phyloP scores from a whole-genome alignment of 2,888 invertebrate genomes.

The Heteropelma amictum region DNA sequence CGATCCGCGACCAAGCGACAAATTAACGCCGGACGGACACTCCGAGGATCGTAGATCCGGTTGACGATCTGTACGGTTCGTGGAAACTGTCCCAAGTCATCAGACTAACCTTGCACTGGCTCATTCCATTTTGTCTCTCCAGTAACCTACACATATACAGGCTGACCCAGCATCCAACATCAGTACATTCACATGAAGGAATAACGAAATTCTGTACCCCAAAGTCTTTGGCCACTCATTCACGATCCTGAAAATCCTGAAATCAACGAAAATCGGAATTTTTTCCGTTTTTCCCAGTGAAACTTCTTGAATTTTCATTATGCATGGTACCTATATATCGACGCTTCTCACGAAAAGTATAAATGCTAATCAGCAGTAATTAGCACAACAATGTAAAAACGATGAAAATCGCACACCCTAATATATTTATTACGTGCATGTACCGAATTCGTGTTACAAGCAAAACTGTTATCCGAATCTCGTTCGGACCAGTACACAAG shows the following conservation, averaged over 20 bases:
- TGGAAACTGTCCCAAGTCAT: conserved; percentile 39
- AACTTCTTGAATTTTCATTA: too few species aligned
- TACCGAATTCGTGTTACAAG: neutral
- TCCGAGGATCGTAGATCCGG: conserved; percentile 52
- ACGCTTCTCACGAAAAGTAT: too few species aligned
- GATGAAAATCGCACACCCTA: too few species aligned
- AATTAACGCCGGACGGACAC: conserved; percentile 65
- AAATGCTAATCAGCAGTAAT: too few species aligned
- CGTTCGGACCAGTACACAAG: neutral
- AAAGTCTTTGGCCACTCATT: too few species aligned
- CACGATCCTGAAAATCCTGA: too few species aligned
- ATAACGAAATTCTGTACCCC: too few species aligned
- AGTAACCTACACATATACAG: neutral
- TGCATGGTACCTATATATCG: too few species aligned
- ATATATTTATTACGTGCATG: neutral
- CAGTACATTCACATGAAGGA: too few species aligned
- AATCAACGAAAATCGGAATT: too few species aligned
- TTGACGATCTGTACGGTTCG: conserved; percentile 42
- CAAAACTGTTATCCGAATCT: neutral
- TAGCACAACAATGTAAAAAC: too few species aligned
- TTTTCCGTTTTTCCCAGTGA: too few species aligned
- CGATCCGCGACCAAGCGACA: conserved; percentile 70
- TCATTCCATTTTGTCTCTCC: neutral
- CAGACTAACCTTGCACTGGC: conserved; percentile 18
- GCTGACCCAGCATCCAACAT: conserved; percentile 9